Evolutionary conservation across 2,113 vertebrate species (phyloP), one percentile per base, ranked within the genome.

Genomic region (Clarias batrachus): DNA sequence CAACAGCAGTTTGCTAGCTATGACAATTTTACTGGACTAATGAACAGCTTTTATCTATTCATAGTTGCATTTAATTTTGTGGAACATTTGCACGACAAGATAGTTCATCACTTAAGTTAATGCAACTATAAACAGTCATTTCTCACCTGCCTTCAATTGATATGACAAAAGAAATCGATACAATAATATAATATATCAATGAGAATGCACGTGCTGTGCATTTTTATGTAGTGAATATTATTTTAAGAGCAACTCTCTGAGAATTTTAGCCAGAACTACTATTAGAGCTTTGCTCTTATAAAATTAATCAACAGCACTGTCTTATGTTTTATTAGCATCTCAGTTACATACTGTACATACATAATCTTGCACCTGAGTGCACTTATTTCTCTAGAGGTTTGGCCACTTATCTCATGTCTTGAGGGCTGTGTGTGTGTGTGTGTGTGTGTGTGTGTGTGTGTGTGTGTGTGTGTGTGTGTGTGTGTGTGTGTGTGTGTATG

Each of bases 371-470:
- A 85, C 83, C 37, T 25, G n/a, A 85, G 60, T 85, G 73, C 78
- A 37, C 11, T 52, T 85, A 85, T 21, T 30, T 81, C 33, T 48
- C 73, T 3, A 56, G 52, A 70, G 54, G 65, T 74, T 30, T 59
- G 59, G 19, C 27, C 86, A 87, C 81, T 59, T 77, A 83, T 77
- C 71, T 83, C 54, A 65, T 70, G 48, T 60, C 60, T 52, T n/a
- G 25, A 74, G 63, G 83, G 21, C 52, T 16, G 5, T 57, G 70
- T 83, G 68, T 30, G 37, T 86, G 17, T n/a, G 54, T 76, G 59
- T 63, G 68, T 85, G 84, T 83, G 68, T 30, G 37, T 16, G 5
- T 41, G 70, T 83, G 68, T 30, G 37, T 86, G 17, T 81, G 52
- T 82, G 62, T 70, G 68, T 71, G 68, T 71, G 68, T 71, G 13